Base-by-base conservation (phyloP, 1,140 invertebrate species). In the Euura lappo region DNA sequence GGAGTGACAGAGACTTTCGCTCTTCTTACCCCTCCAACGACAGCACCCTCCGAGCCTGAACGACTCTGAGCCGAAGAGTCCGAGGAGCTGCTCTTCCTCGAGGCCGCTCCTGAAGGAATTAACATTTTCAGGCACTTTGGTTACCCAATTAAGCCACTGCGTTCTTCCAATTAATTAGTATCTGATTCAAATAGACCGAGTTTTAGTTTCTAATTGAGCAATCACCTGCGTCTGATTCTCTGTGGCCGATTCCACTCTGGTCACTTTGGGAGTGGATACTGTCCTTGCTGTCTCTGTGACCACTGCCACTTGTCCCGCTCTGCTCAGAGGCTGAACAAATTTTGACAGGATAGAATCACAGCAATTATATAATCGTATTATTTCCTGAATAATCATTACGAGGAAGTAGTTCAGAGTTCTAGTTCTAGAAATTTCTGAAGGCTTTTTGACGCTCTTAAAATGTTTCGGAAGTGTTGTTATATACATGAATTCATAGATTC, bases 71-170 rank as follows among this genome's bases (percentile, higher is more conserved):
- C 88, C 3, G 91, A 91, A 76, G 91, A 91, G 8, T 90, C 91
- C 0, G 91, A 91, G 43, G 91, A 91, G 70, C 90, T 91, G 78
- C 89, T 91, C 84, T 91, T 92, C 64, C 90, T 84, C 43, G 90
- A 90, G n/a, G 89, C 88, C 66, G 90, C 28, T 28, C 28, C 28
- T 28, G 28, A 28, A 28, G 28, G 28, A 28, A 28, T 28, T 28
- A 79, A 77, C 76, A 83, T 81, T 28, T 72, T 78, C 79, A 7
- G 79, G 13, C 70, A 77, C 74, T 60, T 82, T 79, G 13, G 77
- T 79, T 72, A 28, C 28, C 28, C 28, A 28, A 28, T 28, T 28
- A 1, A 28, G 28, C 85, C 80, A 86, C 68, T 80, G 81, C 47
- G 83, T 84, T 75, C 82, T 85, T 72, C 69, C 79, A 75, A 51